phyloP scores from a whole-genome alignment of 2,888 invertebrate genomes.

The Brenthis daphne region DNA sequence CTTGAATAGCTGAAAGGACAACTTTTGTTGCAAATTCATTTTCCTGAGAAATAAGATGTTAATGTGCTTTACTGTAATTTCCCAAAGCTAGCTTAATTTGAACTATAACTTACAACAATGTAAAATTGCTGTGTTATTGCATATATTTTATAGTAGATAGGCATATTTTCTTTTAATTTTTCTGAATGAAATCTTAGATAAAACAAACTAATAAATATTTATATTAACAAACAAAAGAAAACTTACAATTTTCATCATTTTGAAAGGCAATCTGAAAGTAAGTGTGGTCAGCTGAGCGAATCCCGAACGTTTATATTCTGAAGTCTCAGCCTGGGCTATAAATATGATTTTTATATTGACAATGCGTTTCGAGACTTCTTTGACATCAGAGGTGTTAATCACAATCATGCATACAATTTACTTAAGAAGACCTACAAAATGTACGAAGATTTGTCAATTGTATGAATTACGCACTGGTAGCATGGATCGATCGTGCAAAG shows the following conservation, averaged over 20 bases:
- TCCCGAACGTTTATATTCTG: slow-evolving; percentile 67
- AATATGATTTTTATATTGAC: slow-evolving; percentile 74
- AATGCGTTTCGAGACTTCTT: slow-evolving; percentile 74
- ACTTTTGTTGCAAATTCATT: no score
- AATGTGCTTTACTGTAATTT: no score
- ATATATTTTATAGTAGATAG: no score
- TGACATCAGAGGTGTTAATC: slow-evolving; percentile 76
- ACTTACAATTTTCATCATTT: slow-evolving; percentile 78
- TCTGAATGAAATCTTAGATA: no score
- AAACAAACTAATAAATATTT: neutral
- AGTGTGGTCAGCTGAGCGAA: slow-evolving; percentile 59
- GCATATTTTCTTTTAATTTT: no score
- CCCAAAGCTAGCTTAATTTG: no score
- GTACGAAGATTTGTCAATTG: slow-evolving; percentile 75
- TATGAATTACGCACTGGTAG: slow-evolving; percentile 67
- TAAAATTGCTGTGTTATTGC: no score
- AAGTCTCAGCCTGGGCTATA: slow-evolving; percentile 63
- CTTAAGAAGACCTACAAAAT: slow-evolving; percentile 75
- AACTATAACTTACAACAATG: no score
- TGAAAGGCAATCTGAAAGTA: slow-evolving; percentile 42
- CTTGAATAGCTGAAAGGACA: neutral
- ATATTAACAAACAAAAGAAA: slow-evolving; percentile 6
- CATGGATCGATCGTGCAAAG: slow-evolving; percentile 48
- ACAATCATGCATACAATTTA: slow-evolving; percentile 77
- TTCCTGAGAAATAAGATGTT: no score